Base-by-base conservation (phyloP, 2,113 vertebrate species). In the Neolamprologus ventralis region DNA sequence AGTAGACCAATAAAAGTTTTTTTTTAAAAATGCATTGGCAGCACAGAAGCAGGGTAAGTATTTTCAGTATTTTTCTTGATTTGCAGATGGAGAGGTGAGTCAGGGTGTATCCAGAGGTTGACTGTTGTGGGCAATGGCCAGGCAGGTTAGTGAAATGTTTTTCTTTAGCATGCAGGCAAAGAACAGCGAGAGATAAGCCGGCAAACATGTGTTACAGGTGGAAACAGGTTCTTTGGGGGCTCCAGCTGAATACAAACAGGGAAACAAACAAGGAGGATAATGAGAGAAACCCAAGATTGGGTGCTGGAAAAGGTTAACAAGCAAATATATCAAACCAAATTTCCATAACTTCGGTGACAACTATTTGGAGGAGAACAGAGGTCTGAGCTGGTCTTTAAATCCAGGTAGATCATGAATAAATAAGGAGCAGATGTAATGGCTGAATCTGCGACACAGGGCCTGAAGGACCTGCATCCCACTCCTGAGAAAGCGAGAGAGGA, bases 31-130 rank as follows among this genome's bases (percentile, higher is more conserved):
- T 60, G 26, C 6, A 60, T 3, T 37, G 60, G 33, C 11, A 68
- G 19, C 33, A 68, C 10, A 21, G 33, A 37, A 21, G 60, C 10
- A 37, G 60, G 28, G 58, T 63, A 4, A 63, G 58, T 0, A 33
- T 19, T 63, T 63, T 63, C 16, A 19, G 28, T 33, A 63, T 33
- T 63, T 65, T 21, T 65, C 19, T 65, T 65, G 33, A 65, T 65
- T 65, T 37, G 33, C 10, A 21, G 31, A 17, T 63, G 58, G 58
- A 33, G 60, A 21, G 31, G 60, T 65, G 31, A 37, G 17, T 37
- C 60, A 12, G 60, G 60, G 10, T 60, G 5, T 10, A 33, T 60
- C 8, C 28, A 60, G 57, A 60, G 26, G 57, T 60, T 33, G 57
- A 60, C 28, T 17, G 28, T 10, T 33, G 16, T 63, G 33, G 58